A percentile compares a stretch with the other conserved stretches of the same genome.
Evolutionary conservation across 2,113 vertebrate species (phyloP).

Genomic region (Grallaria varia): DNA sequence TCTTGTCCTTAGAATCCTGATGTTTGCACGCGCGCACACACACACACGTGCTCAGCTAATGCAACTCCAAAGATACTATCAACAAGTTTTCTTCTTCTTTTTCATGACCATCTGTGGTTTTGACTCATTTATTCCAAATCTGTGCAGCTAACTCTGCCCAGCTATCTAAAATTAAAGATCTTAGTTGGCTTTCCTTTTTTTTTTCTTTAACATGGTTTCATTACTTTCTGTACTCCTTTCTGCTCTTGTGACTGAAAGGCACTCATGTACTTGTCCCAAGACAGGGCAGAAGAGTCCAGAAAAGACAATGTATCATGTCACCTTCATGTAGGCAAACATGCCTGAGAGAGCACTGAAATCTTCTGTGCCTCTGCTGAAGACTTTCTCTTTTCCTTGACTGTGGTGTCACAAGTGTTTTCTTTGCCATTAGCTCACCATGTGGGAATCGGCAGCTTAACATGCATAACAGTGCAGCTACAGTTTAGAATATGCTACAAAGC

Average conservation of each 20-base stretch:
- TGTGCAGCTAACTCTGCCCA: background rate
- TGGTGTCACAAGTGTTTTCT: slow-evolving; percentile 24
- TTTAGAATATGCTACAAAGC: background rate
- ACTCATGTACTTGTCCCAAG: background rate
- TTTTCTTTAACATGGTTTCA: background rate
- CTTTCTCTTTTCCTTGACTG: background rate
- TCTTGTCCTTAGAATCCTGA: background rate
- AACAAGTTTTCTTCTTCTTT: slow-evolving; percentile 28
- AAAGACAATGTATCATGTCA: background rate
- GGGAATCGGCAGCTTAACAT: background rate
- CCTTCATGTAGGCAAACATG: background rate
- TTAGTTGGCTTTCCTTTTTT: background rate
- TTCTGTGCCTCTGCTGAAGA: background rate
- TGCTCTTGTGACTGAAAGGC: background rate
- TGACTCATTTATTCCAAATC: slow-evolving; percentile 34
- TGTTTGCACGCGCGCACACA: background rate
- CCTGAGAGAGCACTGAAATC: background rate
- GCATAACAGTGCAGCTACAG: background rate
- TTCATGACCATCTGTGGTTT: background rate
- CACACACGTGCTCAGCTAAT: background rate
- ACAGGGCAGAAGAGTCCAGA: background rate
- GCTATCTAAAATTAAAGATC: background rate
- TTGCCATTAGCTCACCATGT: slow-evolving; percentile 14
- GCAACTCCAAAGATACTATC: background rate
- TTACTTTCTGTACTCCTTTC: background rate